Evolutionary conservation across 2,797 vertebrate species (phyloP).

Genomic region (Chromis chromis): DNA sequence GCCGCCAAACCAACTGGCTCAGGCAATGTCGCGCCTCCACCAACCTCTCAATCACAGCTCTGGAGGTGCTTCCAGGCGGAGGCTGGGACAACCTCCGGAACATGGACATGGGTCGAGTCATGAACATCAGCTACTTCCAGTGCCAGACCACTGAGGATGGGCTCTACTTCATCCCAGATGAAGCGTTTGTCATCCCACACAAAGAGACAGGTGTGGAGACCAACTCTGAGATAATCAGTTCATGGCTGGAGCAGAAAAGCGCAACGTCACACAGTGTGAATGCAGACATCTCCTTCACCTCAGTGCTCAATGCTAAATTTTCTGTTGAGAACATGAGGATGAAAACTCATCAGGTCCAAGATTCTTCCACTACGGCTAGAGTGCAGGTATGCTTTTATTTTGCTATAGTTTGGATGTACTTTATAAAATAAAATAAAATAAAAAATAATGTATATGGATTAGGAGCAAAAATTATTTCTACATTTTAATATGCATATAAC

Average conservation of each 20-base stretch:
- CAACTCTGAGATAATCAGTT: conserved; percentile 89
- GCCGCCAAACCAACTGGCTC: conserved; percentile 78
- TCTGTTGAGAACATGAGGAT: conserved; percentile 86
- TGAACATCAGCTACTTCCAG: conserved; percentile 86
- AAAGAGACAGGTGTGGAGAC: conserved; percentile 91
- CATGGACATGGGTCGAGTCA: conserved; percentile 90
- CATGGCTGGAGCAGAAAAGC: conserved; percentile 90
- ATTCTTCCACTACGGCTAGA: conserved; percentile 84
- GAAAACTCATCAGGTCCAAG: conserved; percentile 90
- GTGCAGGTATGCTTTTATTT: conserved; percentile 83
- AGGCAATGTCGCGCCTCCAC: conserved; percentile 79
- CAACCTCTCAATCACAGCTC: conserved; percentile 76
- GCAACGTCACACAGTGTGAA: conserved; percentile 86
- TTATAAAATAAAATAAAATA: neutral
- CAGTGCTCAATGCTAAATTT: conserved; percentile 88
- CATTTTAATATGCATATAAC: neutral
- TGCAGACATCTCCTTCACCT: conserved; percentile 82
- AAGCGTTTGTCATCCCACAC: conserved; percentile 89
- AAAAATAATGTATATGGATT: too few species aligned
- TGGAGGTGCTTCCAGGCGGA: conserved; percentile 92
- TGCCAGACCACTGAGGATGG: conserved; percentile 92
- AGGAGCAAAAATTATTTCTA: too few species aligned
- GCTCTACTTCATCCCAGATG: conserved; percentile 90
- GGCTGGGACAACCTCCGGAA: conserved; percentile 96
- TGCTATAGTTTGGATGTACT: neutral